Base-by-base conservation (phyloP, 2,797 vertebrate genomes). In the Parambassis ranga region DNA sequence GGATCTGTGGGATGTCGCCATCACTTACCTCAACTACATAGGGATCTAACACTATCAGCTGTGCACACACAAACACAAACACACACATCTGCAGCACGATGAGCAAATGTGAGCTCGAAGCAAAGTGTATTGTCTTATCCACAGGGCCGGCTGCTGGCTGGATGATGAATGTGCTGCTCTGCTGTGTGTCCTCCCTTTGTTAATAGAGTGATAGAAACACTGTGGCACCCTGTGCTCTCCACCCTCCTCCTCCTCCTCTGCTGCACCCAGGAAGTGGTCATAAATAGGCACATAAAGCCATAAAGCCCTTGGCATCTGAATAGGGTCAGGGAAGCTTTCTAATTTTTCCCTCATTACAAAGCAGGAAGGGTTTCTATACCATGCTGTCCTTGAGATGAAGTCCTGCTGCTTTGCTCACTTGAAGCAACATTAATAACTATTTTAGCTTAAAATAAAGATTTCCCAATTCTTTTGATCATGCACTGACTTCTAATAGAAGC, bases 171-270 rank as follows among this genome's bases (percentile, higher is more conserved):
- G 89, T 51, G 76, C 76, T 52, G 67, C 75, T 79, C 65, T n/a
- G 31, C 65, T 26, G 35, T 42, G 81, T 84, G 84, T 89, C 86
- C 81, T 88, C 72, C 65, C 77, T 79, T 82, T 84, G 82, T 82
- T 90, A 88, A 90, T 87, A 85, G 84, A 85, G 82, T 82, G 87
- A 88, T 81, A 76, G 83, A 83, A 48, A 61, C 80, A 51, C 81
- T 81, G 71, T 77, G 73, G 77, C 78, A 84, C 81, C 74, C 60
- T 19, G 35, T 11, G 7, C 71, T 62, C 27, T 3, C 60, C 68
- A 22, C 51, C 68, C n/a, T n/a, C n/a, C n/a, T n/a, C 61, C 42
- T 43, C 68, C 65, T 68, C 56, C 56, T 47, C 63, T 19, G 47
- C 56, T 61, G 47, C 75, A 79, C 62, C 73, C 75, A 76, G 83